phyloP scores from a whole-genome alignment of 2,797 vertebrate species.

The Microcaecilia unicolor region DNA sequence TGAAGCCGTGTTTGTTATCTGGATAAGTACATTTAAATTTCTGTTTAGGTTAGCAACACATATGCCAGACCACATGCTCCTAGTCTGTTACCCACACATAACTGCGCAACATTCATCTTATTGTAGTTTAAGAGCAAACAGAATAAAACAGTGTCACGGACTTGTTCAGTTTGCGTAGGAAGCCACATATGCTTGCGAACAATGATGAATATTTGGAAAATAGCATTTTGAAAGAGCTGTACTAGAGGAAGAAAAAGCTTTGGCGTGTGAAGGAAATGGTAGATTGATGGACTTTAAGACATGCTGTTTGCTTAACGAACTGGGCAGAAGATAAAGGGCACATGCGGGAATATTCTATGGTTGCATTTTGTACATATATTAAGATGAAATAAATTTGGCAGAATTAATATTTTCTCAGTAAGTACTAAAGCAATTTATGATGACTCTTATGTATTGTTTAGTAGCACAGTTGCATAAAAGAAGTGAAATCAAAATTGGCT shows the following conservation, averaged over 20 bases:
- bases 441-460: slow-evolving; percentile 6
- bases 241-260: slow-evolving; percentile 17
- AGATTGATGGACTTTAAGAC: slow-evolving; percentile 6
- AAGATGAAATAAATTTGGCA: slow-evolving; percentile 9
- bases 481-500: slow-evolving; percentile 2
- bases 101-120: slow-evolving; percentile 46
- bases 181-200: slow-evolving; percentile 17
- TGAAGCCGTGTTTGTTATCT: slow-evolving; percentile 22
- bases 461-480: slow-evolving; percentile 2
- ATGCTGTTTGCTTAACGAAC: slow-evolving; percentile 20
- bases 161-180: slow-evolving; percentile 20
- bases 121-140: slow-evolving; percentile 39
- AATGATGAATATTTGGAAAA: slow-evolving; percentile 32
- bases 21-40: slow-evolving; percentile 35
- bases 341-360: slow-evolving; percentile 6
- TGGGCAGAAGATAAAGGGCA: slow-evolving; percentile 11
- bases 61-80: slow-evolving; percentile 50
- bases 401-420: slow-evolving; percentile 8
- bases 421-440: slow-evolving; percentile 11
- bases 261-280: slow-evolving; percentile 7
- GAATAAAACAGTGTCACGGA: slow-evolving; percentile 24
- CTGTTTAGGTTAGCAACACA: slow-evolving; percentile 45
- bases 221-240: slow-evolving; percentile 20
- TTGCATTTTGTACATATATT: slow-evolving; percentile 12
- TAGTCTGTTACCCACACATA: slow-evolving; percentile 33